Evolutionary conservation across 2,888 invertebrate genomes (phyloP), one percentile per base, ranked within the genome.

Genomic region (Monoplex corrugatus): DNA sequence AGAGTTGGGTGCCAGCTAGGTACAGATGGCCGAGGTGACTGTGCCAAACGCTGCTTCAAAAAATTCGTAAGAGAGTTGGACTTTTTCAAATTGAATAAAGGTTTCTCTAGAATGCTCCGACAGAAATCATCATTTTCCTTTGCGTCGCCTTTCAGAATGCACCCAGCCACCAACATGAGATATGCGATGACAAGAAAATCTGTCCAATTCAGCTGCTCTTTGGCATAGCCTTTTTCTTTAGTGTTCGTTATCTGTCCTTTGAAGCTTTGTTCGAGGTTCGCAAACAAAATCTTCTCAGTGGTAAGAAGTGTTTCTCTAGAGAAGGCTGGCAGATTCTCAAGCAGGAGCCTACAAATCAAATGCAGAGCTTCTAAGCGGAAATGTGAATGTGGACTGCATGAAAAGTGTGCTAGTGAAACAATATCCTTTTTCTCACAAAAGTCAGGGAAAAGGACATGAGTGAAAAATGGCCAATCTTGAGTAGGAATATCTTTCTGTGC

Each of bases 311-410:
- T 35, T 35, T 44, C 5, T 13, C 50, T 23, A 2, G 50, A 57
- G 28, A 45, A 84, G 38, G 8, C 38, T 19, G 2, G 19, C 23
- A 6, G 35, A 2, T 38, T 50, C 50, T 84, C 57, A 2, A 84
- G 57, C 84, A 84, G 84, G 0, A 84, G 84, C 16, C 16, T 6
- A 2, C 35, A 2, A 44, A 84, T 57, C 8, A 84, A 84, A 50
- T 84, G 57, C 35, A 84, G 84, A 57, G 84, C 50, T 84, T 84
- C 32, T n/a, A 84, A 57, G 38, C 84, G 84, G 13, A 84, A 40
- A 32, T 84, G 50, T 8, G 57, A 45, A 23, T 57, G 57, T 23
- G 1, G 50, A 32, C 84, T 50, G 35, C 84, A 35, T 57, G 84
- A 50, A 57, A 57, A 6, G 16, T 23, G 2, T 1, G 84, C 35